Evolutionary conservation across 1,140 invertebrate genomes (phyloP), one percentile per base, ranked within the genome.

Genomic region (Acyrthosiphon pisum): DNA sequence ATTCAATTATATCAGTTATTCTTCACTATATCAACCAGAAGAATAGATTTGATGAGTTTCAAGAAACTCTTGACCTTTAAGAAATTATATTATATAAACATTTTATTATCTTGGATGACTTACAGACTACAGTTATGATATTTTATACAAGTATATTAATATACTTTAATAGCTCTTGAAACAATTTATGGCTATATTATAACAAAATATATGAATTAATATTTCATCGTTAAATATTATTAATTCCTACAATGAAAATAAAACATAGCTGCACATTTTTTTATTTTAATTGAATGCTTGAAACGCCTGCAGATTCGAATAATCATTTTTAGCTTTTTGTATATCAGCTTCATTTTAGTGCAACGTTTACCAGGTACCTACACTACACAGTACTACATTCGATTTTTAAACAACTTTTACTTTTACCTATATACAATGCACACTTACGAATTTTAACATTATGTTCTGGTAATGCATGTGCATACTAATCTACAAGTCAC

Each of bases 351-450:
- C 14, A 18, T 76, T 76, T 76, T n/a, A 18, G 14, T 76, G 14
- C 60, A n/a, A 76, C 60, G 60, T n/a, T 4, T n/a, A 60, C 8
- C 30, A 53, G 6, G 50, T 56, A 56, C 50, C 22, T 56, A 53
- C 14, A n/a, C 60, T 76, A n/a, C 30, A 76, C 60, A 76, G 60
- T 18, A 76, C n/a, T 76, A n/a, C 30, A 76, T 76, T 76, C 30
- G 60, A 76, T 76, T 76, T 76, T 76, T 14, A 76, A 76, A 76
- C 30, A 76, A 76, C 60, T 76, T 76, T 76, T 76, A 76, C 60
- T 76, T 76, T 76, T 76, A 76, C 60, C 60, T 76, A 76, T 68
- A 68, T 18, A n/a, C n/a, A 76, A 76, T 76, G 60, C 60, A 76
- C 60, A 18, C 6, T 76, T 18, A 76, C 60, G 22, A 76, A 76